Evolutionary conservation across 2,113 vertebrate genomes (phyloP).

Genomic region (Dissostichus mawsoni): DNA sequence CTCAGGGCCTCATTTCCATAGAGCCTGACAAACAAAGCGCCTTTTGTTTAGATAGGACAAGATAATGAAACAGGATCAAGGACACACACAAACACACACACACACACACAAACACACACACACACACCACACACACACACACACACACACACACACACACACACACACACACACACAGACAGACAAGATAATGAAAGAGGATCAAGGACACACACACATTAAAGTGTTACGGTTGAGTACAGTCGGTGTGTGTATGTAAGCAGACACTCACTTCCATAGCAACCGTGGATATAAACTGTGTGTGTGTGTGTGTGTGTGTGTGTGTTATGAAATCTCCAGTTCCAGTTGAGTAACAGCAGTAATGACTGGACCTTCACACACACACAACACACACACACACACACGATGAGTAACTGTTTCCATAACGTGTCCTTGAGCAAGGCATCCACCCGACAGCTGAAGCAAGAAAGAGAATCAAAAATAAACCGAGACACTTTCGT

Average conservation of each 20-base stretch:
- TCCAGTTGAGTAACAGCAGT: conserved; percentile 15
- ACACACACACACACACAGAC: not conserved
- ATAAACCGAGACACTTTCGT: no score
- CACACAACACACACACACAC: not conserved
- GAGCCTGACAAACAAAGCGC: not conserved
- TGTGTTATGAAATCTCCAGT: conserved; percentile 23
- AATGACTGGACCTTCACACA: not conserved
- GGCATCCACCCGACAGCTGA: no score
- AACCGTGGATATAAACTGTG: conserved; percentile 20
- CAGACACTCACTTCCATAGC: conserved; percentile 26
- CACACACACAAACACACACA: no score
- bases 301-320: conserved; percentile 13
- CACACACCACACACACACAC: no score
- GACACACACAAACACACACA: not conserved
- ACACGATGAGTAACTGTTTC: conserved; percentile 24
- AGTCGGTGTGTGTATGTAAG: conserved; percentile 26
- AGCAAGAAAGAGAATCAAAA: no score
- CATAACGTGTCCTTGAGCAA: not conserved
- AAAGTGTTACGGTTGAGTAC: not conserved
- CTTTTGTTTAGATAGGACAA: conserved; percentile 27
- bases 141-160: no score
- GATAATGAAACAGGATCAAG: conserved; percentile 24
- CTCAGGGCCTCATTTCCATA: not conserved
- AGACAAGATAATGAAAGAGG: not conserved
- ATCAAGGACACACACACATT: no score